Conservation (phyloP, 2,113 vertebrate genomes). For the Eretmodus cyanostictus region DNA sequence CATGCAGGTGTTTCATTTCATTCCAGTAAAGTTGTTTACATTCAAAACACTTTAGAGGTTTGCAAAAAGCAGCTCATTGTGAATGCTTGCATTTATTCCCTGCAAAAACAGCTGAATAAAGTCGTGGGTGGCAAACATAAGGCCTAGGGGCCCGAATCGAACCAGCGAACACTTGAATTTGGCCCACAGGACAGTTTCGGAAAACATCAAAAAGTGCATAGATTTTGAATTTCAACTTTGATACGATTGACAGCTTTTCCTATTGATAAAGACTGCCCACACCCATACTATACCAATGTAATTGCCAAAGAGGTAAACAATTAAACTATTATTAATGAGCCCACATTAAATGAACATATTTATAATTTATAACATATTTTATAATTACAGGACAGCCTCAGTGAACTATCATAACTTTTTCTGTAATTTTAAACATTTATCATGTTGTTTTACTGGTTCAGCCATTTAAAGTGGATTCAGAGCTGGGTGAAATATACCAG, state of each 20-base stretch:
- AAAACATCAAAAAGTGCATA: not conserved
- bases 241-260: accelerated
- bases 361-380: not conserved
- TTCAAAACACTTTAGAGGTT: not conserved
- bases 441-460: not conserved
- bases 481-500: not conserved
- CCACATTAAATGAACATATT: not conserved
- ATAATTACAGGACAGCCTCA: not conserved
- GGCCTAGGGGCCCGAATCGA: accelerated
- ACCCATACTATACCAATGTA: accelerated
- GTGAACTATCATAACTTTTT: not conserved
- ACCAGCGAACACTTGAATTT: not conserved
- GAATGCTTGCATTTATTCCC: not conserved
- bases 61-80: not conserved
- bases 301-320: accelerated
- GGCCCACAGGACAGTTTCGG: not conserved
- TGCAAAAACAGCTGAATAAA: not conserved
- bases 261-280: accelerated
- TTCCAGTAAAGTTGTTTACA: not conserved
- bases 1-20: not conserved
- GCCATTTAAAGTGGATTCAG: not conserved
- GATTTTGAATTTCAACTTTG: not conserved
- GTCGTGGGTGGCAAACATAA: accelerated
- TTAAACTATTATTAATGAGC: not conserved
- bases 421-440: not conserved